Base-by-base conservation (phyloP, 1,140 invertebrate species). In the Pseudoatta argentina region DNA sequence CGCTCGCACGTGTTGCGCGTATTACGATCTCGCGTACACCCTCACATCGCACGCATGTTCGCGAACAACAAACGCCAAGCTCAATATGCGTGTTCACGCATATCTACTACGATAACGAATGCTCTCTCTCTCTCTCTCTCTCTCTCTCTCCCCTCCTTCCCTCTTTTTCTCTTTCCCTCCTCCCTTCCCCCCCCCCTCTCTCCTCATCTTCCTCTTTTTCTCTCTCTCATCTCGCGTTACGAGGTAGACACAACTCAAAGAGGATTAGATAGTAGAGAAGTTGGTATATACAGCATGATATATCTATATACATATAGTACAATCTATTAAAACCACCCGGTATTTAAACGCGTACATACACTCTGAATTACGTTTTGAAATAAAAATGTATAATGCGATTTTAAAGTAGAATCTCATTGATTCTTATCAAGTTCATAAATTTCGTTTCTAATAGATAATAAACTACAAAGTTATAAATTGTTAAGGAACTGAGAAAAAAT, bases 51-150 rank as follows among this genome's bases (percentile, higher is more conserved):
- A 89, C 88, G 88, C 79, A 87, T 71, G 64, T 78, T 87, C 55
- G 61, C 71, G 66, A 83, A 59, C 27, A 69, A 85, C 57, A 51
- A 75, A 88, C 64, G 55, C 76, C 77, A 78, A 88, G 77, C 86
- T 69, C 83, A 91, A 91, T 86, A 83, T 71, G 78, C 86, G 86
- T 90, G 86, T 90, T 88, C 86, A 88, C 77, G 82, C 82, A 77
- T 73, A 63, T 86, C 82, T 21, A 30, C 34, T 27, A 39, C 57
- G 89, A 88, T 91, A 88, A 90, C 72, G 63, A 72, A 76, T 53
- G 59, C 51, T 51, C 30, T 59, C 8, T 63, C 67, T 72, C 30
- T 51, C 66, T 59, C 21, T 82, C 34, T 44, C 18, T 3, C n/a
- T n/a, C n/a, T n/a, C n/a, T n/a, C n/a, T n/a, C n/a, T n/a, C 63